Conservation (phyloP, 2,888 invertebrate genomes). For the Argyresthia goedartella region DNA sequence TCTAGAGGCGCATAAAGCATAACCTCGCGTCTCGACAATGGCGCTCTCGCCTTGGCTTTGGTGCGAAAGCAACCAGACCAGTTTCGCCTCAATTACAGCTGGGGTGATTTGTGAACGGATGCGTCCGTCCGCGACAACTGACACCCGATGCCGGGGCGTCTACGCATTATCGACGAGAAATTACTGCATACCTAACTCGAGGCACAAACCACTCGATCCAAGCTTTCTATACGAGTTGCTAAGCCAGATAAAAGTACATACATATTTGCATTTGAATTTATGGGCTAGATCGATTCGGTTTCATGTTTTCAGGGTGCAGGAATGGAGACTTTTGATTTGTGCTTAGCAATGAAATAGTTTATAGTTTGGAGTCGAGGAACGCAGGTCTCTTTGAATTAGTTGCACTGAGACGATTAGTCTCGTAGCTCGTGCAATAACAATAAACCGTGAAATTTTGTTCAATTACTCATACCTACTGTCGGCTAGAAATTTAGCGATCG, state of each 20-base stretch:
- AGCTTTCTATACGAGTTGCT: neutral
- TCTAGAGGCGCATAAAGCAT: constrained; percentile 1
- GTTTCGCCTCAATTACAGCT: constrained; percentile 15
- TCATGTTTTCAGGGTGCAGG: neutral
- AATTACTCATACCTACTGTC: no score
- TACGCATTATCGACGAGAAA: neutral
- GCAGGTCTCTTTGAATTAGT: no score
- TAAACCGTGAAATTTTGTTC: no score
- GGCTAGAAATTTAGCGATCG: no score
- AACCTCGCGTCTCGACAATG: constrained; percentile 1
- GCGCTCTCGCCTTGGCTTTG: neutral
- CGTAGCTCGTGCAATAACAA: no score
- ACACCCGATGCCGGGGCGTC: constrained; percentile 3
- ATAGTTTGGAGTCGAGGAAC: no score
- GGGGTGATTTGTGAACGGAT: constrained; percentile 30
- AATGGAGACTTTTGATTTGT: no score
- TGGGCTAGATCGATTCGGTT: neutral
- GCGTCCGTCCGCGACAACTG: constrained; percentile 12
- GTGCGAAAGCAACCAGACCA: constrained; percentile 6
- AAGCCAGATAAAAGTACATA: neutral
- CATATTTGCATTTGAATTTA: neutral
- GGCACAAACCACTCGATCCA: neutral
- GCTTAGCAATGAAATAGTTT: no score
- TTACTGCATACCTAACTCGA: neutral
- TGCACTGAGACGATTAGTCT: no score